phyloP scores from a whole-genome alignment of 2,113 vertebrate species.

The Misgurnus mizolepis region DNA sequence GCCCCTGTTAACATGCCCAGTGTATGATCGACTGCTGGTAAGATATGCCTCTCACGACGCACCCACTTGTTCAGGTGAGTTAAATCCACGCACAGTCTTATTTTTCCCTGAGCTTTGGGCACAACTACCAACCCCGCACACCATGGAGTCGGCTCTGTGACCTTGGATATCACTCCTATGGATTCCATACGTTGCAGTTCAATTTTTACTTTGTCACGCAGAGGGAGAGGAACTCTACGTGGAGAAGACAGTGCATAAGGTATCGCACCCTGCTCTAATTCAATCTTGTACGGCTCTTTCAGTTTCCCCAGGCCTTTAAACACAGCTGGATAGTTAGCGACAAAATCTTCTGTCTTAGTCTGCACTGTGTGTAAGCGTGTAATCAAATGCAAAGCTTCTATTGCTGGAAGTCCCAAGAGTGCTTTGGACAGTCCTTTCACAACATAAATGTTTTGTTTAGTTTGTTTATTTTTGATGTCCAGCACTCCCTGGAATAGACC shows the following conservation, averaged over 20 bases:
- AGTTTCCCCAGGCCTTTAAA: too few relatives aligned
- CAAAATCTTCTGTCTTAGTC: too few relatives aligned
- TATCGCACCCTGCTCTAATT: neutral
- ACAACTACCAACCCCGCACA: conserved; percentile 36
- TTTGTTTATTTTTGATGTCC: too few relatives aligned
- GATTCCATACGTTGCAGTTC: conserved; percentile 18
- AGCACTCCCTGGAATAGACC: neutral
- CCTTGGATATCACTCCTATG: conserved; percentile 32
- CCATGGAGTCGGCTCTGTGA: conserved; percentile 21
- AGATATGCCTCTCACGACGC: conserved; percentile 32
- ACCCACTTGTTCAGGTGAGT: conserved; percentile 50
- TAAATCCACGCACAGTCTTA: conserved; percentile 34
- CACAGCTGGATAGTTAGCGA: too few relatives aligned
- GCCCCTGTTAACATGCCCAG: conserved; percentile 31
- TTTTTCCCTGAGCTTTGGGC: conserved; percentile 32
- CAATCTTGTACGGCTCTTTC: neutral
- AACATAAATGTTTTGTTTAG: too few relatives aligned
- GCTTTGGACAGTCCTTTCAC: too few relatives aligned
- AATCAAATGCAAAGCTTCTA: too few relatives aligned
- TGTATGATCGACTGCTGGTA: conserved; percentile 38
- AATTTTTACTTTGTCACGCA: neutral
- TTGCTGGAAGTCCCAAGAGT: too few relatives aligned
- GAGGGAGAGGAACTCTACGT: neutral
- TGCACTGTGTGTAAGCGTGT: too few relatives aligned
- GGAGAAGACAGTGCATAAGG: neutral